Evolutionary conservation across 1,140 invertebrate genomes (phyloP).

Genomic region (Drosophila malerkotliana): DNA sequence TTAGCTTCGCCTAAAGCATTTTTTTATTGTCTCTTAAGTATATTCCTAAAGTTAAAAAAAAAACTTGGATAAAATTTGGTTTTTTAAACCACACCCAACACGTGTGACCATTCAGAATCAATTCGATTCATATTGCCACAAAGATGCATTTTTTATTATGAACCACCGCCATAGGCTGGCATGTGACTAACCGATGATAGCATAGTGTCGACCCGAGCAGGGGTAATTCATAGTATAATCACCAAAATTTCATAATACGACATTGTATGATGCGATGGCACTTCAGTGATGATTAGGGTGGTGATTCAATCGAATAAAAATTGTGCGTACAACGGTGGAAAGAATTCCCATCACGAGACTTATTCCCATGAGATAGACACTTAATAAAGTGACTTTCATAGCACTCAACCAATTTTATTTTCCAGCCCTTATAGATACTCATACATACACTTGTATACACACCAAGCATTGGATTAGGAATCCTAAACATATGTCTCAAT

Average conservation of each 20-base stretch:
- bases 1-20: too few species aligned
- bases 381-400: constrained; percentile 79
- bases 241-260: constrained; percentile 55
- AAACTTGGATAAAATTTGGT: constrained; percentile 32
- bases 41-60: neutral
- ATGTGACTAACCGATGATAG: constrained; percentile 49
- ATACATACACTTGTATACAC: constrained; percentile 26
- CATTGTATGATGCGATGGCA: constrained; percentile 70
- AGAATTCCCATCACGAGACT: constrained; percentile 14
- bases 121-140: constrained; percentile 67
- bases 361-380: constrained; percentile 66
- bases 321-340: constrained; percentile 10
- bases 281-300: constrained; percentile 63
- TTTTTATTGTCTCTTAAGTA: too few species aligned
- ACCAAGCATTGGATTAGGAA: constrained; percentile 33
- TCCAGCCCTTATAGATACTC: constrained; percentile 44
- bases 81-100: constrained; percentile 60
- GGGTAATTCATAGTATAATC: constrained; percentile 62
- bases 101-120: constrained; percentile 78
- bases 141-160: constrained; percentile 10
- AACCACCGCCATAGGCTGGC: constrained; percentile 15
- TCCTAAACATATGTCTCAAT: constrained; percentile 77
- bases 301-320: constrained; percentile 55
- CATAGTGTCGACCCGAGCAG: constrained; percentile 6
- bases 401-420: constrained; percentile 62